Evolutionary conservation across 2,113 vertebrate genomes (phyloP), one percentile per base, ranked within the genome.

Genomic region (Vombatus ursinus): DNA sequence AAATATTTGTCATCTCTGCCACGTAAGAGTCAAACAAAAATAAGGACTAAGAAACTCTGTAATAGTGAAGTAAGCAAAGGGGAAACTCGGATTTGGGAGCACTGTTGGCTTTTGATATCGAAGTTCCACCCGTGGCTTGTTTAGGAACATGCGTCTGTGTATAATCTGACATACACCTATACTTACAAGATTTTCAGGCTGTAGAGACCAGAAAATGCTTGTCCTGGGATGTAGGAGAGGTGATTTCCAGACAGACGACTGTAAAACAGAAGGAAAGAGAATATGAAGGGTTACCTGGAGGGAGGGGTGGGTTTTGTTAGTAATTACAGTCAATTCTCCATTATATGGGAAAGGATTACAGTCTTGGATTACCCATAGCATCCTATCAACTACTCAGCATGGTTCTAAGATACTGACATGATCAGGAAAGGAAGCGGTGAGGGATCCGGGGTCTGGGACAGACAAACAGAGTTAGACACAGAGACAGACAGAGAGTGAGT

Each of bases 101-200:
- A 84, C 68, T 22, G 28, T 84, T 84, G 68, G n/a, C n/a, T 84
- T 23, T 44, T 84, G 68, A 44, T 23, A 44, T 23, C 16, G 44
- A 44, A 23, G 6, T 84, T 84, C 19, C n/a, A n/a, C 16, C 68
- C 19, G 8, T 0, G n/a, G 68, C 16, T 77, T 77, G n/a, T 77
- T 77, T 37, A 77, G 37, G 68, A 77, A 22, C 37, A 8, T 3
- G 0, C 2, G 0, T 2, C 48, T 8, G 19, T 9, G 2, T 0
- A 48, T 10, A 16, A 50, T 7, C 0, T 0, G 23, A 8, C 23
- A 9, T 0, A 0, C 0, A 5, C 26, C 31, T 92, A 77, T 98
- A 99, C 99, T 99, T 98, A 99, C 99, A 99, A 98, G 91, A 99
- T 99, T 98, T 99, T 99, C 97, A 99, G 99, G 98, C 98, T 99